These are phyloP conservation scores for Villa cingulata DNA, from an alignment of 2,888 invertebrate species.

Conservation along the genomic window DNA sequence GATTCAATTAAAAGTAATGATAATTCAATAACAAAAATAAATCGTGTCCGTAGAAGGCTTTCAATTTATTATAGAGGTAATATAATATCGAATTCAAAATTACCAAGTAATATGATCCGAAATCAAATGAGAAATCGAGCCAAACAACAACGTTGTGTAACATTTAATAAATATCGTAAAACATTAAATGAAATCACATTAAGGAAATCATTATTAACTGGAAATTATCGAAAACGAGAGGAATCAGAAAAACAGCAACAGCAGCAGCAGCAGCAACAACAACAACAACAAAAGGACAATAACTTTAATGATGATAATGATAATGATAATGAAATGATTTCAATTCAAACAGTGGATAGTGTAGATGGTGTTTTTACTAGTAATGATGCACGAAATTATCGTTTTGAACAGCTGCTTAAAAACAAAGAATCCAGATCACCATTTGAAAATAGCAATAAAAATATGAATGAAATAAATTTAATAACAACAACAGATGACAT, in stretches of 20 bases:
- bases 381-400: conserved; percentile 1
- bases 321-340: background rate
- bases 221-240: background rate
- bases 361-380: background rate
- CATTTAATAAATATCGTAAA: conserved; percentile 19
- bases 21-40: background rate
- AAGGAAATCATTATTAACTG: conserved; percentile 7
- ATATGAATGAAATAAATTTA: conserved; percentile 17
- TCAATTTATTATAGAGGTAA: conserved; percentile 20
- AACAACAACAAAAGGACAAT: background rate
- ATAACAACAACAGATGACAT: background rate
- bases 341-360: background rate
- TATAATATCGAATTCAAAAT: conserved; percentile 19
- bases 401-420: conserved; percentile 23
- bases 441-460: conserved; percentile 12
- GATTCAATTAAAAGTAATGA: conserved; percentile 7
- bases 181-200: conserved; percentile 9
- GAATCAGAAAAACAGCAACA: background rate
- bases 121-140: conserved; percentile 18
- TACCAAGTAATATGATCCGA: conserved; percentile 10
- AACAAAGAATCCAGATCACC: conserved; percentile 26
- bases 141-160: conserved; percentile 17
- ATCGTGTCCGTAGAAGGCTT: conserved; percentile 9
- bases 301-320: background rate
- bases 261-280: background rate